Base-by-base conservation (phyloP, 2,113 vertebrate genomes). In the Solea solea region DNA sequence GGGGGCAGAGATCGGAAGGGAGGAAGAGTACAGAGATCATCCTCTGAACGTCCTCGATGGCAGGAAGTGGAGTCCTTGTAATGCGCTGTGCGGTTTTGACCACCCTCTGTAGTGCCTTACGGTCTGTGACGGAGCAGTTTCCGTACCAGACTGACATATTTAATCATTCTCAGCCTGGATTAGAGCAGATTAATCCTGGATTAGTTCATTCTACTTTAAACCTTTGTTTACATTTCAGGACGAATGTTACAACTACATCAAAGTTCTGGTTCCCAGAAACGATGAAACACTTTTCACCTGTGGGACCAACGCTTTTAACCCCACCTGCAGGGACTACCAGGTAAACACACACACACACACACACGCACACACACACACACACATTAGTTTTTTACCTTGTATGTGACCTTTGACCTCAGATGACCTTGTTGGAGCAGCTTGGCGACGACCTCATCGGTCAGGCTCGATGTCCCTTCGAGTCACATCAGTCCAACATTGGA, bases 231-330 rank as follows among this genome's bases (percentile, higher is more conserved):
- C 61, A 34, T 65, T 87, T 67, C 81, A 97, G 96, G 95, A 95
- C 0, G 96, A 96, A 64, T 96, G 96, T 59, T 95, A 96, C 90
- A 97, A 97, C 86, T 96, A 96, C 76, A 94, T 97, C 66, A 95
- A 96, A 12, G 96, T 97, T 3, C 87, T 97, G 42, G 94, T 96
- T 4, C 93, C 93, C 12, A 93, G 94, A 46, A 93, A 96, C 5
- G 91, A 95, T 15, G 93, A 92, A 78, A 96, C 92, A 0, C 92
- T 97, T 34, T 94, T 97, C 2, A 93, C 93, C 15, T 97, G 96
- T 0, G 96, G 96, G 1, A 96, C 96, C 7, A 97, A 97, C 16
- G 95, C 95, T 1, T 96, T 97, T 89, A 96, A 95, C 88, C 96
- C 96, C 0, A 86, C 93, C 78, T 97, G 96, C 85, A 87, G 96